Percentiles rank a stretch among this genome's conserved stretches.
Conservation (phyloP, 1,140 invertebrate species). For the Armadillidium nasatum region DNA sequence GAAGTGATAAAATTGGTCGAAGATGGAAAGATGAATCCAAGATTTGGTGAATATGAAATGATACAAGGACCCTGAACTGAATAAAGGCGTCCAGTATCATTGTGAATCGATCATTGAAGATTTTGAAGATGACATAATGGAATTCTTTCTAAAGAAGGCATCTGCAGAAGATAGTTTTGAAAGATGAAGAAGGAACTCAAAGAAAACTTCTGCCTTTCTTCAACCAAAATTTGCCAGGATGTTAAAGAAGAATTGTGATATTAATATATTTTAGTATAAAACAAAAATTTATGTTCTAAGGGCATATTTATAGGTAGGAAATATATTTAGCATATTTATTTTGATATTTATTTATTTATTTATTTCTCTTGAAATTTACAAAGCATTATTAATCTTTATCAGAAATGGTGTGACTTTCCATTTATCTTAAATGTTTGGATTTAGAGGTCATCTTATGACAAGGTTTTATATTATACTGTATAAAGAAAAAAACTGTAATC, state of each 20-base stretch:
- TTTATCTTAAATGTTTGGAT: no score
- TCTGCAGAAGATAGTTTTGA: conserved; percentile 24
- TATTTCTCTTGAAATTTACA: no score
- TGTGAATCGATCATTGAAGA: conserved; percentile 41
- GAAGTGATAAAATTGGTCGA: conserved; percentile 48
- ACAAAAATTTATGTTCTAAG: no score
- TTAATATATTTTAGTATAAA: not conserved
- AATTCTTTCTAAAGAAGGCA: conserved; percentile 27
- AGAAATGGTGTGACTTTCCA: no score
- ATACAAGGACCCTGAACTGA: conserved; percentile 48
- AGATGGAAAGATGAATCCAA: conserved; percentile 47
- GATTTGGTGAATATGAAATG: conserved; percentile 47
- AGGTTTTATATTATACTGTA: no score
- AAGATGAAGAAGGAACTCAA: conserved; percentile 19
- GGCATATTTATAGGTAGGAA: no score
- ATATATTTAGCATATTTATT: no score
- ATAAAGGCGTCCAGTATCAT: conserved; percentile 48
- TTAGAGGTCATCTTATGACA: no score
- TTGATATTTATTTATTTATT: no score
- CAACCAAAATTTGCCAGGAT: conserved; percentile 33
- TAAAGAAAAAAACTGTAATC: no score
- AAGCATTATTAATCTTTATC: no score
- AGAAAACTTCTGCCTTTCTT: conserved; percentile 29
- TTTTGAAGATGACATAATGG: conserved; percentile 38
- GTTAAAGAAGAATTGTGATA: conserved; percentile 39